These are phyloP conservation scores for Drosophila nr. fundita DNA, from an alignment of 2,888 invertebrate genomes.

Conservation along the genomic window DNA sequence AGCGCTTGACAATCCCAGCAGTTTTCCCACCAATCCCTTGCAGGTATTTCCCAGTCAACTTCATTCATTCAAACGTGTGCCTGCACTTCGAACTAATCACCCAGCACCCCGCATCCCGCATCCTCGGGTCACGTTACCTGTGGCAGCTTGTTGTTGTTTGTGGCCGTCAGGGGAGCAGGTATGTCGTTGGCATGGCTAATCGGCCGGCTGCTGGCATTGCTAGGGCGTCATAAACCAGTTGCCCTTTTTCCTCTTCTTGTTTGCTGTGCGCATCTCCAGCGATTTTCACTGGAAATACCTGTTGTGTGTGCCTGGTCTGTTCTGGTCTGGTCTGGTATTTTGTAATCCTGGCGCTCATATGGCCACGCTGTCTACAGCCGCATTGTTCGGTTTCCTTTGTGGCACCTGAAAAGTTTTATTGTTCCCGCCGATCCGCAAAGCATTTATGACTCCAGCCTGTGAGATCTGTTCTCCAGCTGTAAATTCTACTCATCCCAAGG, in stretches of 20 bases:
- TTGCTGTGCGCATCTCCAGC: constrained; percentile 23
- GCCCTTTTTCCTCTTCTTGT: constrained; percentile 55
- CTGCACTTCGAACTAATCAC: constrained; percentile 57
- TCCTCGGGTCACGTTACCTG: constrained; percentile 33
- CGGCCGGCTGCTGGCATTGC: constrained; percentile 50
- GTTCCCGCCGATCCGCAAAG: constrained; percentile 40
- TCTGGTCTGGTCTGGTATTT: neutral
- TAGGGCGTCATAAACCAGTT: constrained; percentile 76
- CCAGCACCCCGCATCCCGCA: constrained; percentile 1
- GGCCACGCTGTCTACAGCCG: constrained; percentile 47
- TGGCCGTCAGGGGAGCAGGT: constrained; percentile 20
- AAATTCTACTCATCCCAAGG: constrained; percentile 49
- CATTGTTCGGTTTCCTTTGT: constrained; percentile 63
- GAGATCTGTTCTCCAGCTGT: constrained; percentile 61
- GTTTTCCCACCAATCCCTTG: constrained; percentile 58
- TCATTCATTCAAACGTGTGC: constrained; percentile 70
- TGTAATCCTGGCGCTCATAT: constrained; percentile 75
- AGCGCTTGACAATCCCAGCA: constrained; percentile 19
- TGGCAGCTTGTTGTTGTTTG: constrained; percentile 1
- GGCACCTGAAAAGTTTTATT: constrained; percentile 61
- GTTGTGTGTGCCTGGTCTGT: constrained; percentile 41
- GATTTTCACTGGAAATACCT: constrained; percentile 73
- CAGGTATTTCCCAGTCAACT: constrained; percentile 74
- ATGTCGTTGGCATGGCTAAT: constrained; percentile 35
- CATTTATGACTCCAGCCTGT: constrained; percentile 71